Evolutionary conservation across 2,113 vertebrate species (phyloP).

Genomic region (Thomomys bottae): DNA sequence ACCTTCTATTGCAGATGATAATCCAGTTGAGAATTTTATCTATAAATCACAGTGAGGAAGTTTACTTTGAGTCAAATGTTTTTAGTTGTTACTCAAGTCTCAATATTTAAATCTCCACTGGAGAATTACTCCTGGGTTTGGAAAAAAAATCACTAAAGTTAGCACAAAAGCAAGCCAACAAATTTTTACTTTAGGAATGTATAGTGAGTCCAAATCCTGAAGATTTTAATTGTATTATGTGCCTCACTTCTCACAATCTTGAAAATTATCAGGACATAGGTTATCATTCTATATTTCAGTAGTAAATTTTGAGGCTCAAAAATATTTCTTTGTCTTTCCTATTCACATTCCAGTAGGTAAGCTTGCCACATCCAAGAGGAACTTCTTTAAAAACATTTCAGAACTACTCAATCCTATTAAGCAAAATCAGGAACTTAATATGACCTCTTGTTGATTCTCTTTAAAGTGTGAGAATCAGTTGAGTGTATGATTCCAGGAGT

Average conservation of each 20-base stretch:
- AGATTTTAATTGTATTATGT: not conserved
- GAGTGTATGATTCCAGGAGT: not conserved
- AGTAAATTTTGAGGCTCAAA: not conserved
- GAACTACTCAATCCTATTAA: not conserved
- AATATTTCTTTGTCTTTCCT: not conserved
- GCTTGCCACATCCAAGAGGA: not conserved
- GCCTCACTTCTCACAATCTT: not conserved
- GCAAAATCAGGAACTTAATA: conserved; percentile 8
- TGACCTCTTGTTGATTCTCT: not conserved
- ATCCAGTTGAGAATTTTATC: not conserved
- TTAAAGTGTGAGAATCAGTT: not conserved
- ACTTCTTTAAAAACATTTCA: not conserved
- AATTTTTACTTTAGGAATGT: not conserved
- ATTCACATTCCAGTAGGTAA: not conserved
- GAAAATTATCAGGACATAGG: not conserved
- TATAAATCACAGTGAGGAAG: not conserved
- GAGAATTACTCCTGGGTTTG: not conserved
- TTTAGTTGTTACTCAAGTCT: not conserved
- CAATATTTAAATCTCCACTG: not conserved
- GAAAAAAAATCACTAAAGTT: not conserved
- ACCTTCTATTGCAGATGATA: not conserved
- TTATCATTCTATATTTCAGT: not conserved
- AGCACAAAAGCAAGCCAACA: not conserved
- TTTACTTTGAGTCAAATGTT: not conserved
- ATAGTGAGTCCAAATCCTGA: not conserved